Evolutionary conservation across 2,888 invertebrate species (phyloP), one percentile per base, ranked within the genome.

Genomic region (Formica aserva): DNA sequence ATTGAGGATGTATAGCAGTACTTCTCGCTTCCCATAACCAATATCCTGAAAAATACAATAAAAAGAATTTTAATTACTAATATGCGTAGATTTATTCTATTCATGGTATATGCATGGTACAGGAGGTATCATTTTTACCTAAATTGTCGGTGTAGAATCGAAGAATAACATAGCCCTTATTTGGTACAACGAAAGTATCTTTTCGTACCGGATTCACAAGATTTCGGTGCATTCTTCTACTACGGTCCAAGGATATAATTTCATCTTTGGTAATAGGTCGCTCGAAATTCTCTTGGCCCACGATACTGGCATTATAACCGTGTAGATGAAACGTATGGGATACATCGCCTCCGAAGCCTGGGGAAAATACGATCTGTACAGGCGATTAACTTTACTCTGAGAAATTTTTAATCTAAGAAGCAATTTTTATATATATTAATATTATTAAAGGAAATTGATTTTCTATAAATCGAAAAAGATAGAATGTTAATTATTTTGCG

Each of bases 271-370:
- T 94, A 45, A 96, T 90, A 1, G 96, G 95, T 18, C 89, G 92
- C 2, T 93, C 91, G 35, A 95, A 94, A 82, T 80, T 89, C 4
- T 85, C 89, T 29, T 87, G 74, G 62, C 89, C 92, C 22, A 92
- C n/a, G 22, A 93, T 76, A 26, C 84, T 89, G 0, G 88, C 92
- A 38, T 86, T 84, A 67, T 93, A 93, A 0, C 97, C 97, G 87
- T 97, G 97, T 89, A 96, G 93, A 88, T 97, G 96, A 90, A 97
- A 96, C 0, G 96, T 96, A 88, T 96, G 96, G 0, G 96, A 95
- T 69, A 94, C 95, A 83, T 95, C 96, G 86, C 95, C 95, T 77
- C 95, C 95, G 62, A 94, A 95, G 88, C 96, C 96, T 96, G 91
- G n/a, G 93, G 78, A 11, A 60, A 69, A 72, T 74, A 32, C 15